Evolutionary conservation across 30 jellyfish, hydroid and myxozoan species (phyloP).

Genomic region (Aurelia sp.): DNA sequence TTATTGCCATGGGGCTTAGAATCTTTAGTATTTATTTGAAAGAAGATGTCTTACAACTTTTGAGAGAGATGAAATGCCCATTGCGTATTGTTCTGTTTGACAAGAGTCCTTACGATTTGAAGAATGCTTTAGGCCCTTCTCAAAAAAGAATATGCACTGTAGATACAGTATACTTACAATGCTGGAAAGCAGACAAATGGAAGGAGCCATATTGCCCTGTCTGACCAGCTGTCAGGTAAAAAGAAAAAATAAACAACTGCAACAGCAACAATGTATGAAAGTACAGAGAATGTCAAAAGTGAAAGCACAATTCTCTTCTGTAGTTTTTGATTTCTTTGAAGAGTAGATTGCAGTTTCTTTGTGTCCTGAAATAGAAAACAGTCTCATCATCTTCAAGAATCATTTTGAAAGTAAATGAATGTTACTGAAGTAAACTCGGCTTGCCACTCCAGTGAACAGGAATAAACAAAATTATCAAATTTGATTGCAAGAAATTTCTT

Average conservation of each 20-base stretch:
- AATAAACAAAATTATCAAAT: too few relatives aligned
- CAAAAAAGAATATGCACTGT: too few relatives aligned
- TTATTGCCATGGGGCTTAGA: too few relatives aligned
- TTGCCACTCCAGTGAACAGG: too few relatives aligned
- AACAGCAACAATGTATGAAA: constrained; percentile 59
- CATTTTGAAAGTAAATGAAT: background rate
- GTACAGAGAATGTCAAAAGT: constrained; percentile 57
- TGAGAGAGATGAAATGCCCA: too few relatives aligned
- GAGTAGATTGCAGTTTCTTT: constrained; percentile 57
- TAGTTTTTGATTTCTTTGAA: constrained; percentile 63
- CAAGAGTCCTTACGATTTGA: too few relatives aligned
- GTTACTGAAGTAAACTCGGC: background rate
- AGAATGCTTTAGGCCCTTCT: too few relatives aligned
- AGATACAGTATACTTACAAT: constrained; percentile 46
- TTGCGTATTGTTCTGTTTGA: too few relatives aligned
- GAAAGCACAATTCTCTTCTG: constrained; percentile 72
- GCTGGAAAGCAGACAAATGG: constrained; percentile 75
- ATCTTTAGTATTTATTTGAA: background rate
- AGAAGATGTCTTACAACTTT: too few relatives aligned
- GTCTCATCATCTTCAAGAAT: background rate
- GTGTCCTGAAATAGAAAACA: constrained; percentile 46
- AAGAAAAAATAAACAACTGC: constrained; percentile 66
- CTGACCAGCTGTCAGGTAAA: constrained; percentile 85
- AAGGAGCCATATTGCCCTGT: constrained; percentile 69
- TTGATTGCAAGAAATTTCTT: too few relatives aligned